A percentile compares a stretch with the other conserved stretches of the same genome.
Conservation (phyloP, 2,113 vertebrate genomes). For the Axis porcinus region DNA sequence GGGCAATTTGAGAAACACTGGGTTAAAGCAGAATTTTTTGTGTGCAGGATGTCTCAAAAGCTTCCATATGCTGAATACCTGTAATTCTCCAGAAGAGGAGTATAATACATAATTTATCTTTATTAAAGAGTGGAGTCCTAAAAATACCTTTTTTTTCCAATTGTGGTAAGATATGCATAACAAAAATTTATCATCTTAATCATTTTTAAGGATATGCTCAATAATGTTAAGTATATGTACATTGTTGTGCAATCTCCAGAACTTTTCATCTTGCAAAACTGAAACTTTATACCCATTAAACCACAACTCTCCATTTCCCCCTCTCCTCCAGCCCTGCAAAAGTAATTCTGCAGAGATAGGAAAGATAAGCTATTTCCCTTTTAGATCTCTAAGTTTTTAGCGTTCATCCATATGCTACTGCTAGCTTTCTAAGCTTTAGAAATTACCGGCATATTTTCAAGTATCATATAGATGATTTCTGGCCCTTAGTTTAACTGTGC, state of each 20-base stretch:
- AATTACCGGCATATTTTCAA: constrained; percentile 6
- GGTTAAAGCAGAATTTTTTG: not conserved
- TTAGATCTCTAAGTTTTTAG: not conserved
- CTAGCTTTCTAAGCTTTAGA: constrained; percentile 18
- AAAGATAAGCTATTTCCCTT: not conserved
- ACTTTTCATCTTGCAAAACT: constrained; percentile 18
- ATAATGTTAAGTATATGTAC: not conserved
- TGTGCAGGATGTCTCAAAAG: not conserved
- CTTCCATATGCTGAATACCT: not conserved
- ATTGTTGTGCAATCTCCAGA: not conserved
- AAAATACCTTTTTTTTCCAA: not conserved
- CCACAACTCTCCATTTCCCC: not conserved
- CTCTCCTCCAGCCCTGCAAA: not conserved
- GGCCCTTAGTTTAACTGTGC: constrained; percentile 41
- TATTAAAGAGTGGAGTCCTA: not conserved
- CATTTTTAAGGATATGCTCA: not conserved
- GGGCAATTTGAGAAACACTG: not conserved
- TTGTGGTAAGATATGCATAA: not conserved
- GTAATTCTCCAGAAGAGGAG: not conserved
- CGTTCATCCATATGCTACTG: not conserved
- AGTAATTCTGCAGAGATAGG: constrained; percentile 6
- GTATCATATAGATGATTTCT: not conserved
- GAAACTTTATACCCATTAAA: not conserved
- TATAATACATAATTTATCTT: not conserved
- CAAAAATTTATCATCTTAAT: not conserved